Evolutionary conservation across 2,888 invertebrate species (phyloP).

Genomic region (Zaprionus bogoriensis): DNA sequence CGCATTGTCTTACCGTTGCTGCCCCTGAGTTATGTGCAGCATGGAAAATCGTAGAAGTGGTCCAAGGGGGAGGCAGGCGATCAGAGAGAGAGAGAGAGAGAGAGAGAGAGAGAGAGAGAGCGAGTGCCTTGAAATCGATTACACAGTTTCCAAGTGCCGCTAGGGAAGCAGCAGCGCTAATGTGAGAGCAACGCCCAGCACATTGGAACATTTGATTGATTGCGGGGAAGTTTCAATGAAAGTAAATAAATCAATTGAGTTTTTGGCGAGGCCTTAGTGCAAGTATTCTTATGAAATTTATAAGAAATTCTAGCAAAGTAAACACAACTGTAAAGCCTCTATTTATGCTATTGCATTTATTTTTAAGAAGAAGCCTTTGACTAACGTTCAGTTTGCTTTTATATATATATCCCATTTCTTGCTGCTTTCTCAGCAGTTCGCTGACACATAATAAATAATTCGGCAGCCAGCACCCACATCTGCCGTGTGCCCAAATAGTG

Average conservation of each 20-base stretch:
- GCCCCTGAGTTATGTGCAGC: conserved; percentile 41
- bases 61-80: neutral
- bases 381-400: neutral
- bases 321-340: too few species aligned
- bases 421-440: conserved; percentile 27
- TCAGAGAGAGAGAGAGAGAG: conserved; percentile 9
- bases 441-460: conserved; percentile 36
- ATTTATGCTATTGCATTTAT: neutral
- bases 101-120: conserved; percentile 10
- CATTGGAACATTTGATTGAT: conserved; percentile 47
- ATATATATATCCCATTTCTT: conserved; percentile 6
- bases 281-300: too few species aligned
- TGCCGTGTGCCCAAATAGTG: conserved; percentile 53
- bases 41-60: conserved; percentile 18
- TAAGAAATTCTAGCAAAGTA: too few species aligned
- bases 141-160: conserved; percentile 30
- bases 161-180: conserved; percentile 48
- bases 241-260: neutral
- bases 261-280: too few species aligned
- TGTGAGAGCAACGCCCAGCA: conserved; percentile 57
- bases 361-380: neutral
- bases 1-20: conserved; percentile 57
- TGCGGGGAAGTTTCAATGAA: conserved; percentile 14
- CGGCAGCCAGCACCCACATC: conserved; percentile 54
- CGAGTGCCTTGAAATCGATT: conserved; percentile 54